phyloP scores from a whole-genome alignment of 2,113 vertebrate species.

The Sceloporus tristichus region DNA sequence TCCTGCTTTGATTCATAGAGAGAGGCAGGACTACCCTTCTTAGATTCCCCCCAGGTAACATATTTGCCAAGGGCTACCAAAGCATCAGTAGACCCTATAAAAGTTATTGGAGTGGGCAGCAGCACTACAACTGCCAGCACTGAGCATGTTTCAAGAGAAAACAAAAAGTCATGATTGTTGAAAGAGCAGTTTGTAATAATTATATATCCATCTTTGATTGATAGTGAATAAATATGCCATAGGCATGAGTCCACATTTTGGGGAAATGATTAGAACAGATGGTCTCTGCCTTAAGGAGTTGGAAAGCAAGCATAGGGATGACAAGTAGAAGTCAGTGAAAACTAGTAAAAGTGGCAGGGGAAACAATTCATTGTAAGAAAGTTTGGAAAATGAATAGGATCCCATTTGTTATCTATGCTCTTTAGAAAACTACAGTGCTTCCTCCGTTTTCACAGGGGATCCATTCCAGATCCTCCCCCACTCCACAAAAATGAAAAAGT shows the following conservation, averaged over 20 bases:
- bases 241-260: slow-evolving; percentile 12
- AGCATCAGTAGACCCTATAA: too few species aligned
- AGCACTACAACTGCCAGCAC: too few species aligned
- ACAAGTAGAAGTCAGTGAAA: not conserved
- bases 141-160: slow-evolving; percentile 6
- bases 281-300: slow-evolving; percentile 19
- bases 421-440: too few species aligned
- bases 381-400: not conserved
- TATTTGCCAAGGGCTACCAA: too few species aligned
- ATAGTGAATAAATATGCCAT: slow-evolving; percentile 17
- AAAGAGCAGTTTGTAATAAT: slow-evolving; percentile 15
- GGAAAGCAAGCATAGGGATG: not conserved
- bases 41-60: too few species aligned
- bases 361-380: not conserved
- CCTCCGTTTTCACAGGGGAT: too few species aligned
- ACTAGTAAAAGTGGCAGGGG: not conserved
- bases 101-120: too few species aligned
- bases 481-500: too few species aligned
- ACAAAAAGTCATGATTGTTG: slow-evolving; percentile 16
- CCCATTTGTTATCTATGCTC: too few species aligned
- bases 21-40: too few species aligned
- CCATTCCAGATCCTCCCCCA: too few species aligned
- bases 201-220: slow-evolving; percentile 9
- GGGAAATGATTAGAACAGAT: not conserved
- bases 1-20: too few species aligned